These are phyloP conservation scores for Agapornis canus DNA, from an alignment of 2,797 vertebrate species.

Conservation along the genomic window DNA sequence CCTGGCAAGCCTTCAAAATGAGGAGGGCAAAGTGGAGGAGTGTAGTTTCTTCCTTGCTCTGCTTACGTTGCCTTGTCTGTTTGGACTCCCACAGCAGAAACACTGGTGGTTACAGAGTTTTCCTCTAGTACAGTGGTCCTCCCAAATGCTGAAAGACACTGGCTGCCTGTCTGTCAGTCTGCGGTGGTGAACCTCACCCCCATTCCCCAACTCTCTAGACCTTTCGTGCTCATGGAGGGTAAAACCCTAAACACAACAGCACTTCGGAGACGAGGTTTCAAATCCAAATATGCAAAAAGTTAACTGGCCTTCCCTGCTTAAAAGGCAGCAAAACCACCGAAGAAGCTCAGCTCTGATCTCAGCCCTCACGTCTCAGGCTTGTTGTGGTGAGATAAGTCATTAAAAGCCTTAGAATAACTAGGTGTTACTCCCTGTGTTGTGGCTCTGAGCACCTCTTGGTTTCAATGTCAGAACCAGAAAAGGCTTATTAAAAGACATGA, in stretches of 20 bases:
- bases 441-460: constrained; percentile 4
- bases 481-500: background rate
- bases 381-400: background rate
- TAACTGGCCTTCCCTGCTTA: background rate
- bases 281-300: background rate
- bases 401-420: background rate
- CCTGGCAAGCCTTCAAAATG: background rate
- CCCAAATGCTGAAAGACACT: background rate
- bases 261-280: background rate
- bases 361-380: background rate
- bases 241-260: background rate
- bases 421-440: background rate
- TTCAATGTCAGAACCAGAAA: background rate
- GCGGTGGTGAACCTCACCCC: background rate
- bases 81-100: background rate
- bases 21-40: background rate
- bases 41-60: background rate
- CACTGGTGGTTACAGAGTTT: background rate
- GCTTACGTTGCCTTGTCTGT: background rate
- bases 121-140: background rate
- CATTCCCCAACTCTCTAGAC: background rate
- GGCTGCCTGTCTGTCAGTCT: background rate
- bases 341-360: background rate
- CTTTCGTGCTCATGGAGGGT: background rate
- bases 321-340: background rate